A percentile compares a stretch with the other conserved stretches of the same genome.
Evolutionary conservation across 1,140 invertebrate species (phyloP).

Genomic region (Tachypleus tridentatus): DNA sequence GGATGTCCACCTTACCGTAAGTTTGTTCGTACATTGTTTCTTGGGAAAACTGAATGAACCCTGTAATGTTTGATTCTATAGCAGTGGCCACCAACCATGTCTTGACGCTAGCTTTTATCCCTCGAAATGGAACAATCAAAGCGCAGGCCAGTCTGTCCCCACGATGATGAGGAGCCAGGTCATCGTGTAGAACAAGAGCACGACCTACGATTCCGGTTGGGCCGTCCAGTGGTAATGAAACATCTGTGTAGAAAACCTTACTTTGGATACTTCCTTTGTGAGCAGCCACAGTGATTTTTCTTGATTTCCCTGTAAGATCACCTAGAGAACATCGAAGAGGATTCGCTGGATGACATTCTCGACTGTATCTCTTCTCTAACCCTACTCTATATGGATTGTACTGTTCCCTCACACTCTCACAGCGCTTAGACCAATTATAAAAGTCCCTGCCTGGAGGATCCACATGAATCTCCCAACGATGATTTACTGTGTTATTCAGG

Average conservation of each 20-base stretch:
- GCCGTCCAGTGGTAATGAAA: conserved; percentile 60
- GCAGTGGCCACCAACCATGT: conserved; percentile 38
- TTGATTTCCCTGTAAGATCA: conserved; percentile 48
- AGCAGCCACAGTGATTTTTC: conserved; percentile 20
- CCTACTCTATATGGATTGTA: conserved; percentile 66
- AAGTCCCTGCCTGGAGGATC: conserved; percentile 62
- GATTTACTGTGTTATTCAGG: conserved; percentile 45
- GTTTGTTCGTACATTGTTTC: conserved; percentile 72
- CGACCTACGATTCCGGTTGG: conserved; percentile 44
- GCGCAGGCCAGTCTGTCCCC: conserved; percentile 79
- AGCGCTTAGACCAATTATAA: conserved; percentile 72
- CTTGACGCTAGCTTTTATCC: conserved; percentile 24
- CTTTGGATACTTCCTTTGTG: conserved; percentile 11
- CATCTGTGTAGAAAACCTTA: conserved; percentile 34
- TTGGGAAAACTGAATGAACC: conserved; percentile 43
- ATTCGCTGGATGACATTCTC: conserved; percentile 33
- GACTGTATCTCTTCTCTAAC: conserved; percentile 19
- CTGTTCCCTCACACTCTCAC: conserved; percentile 52
- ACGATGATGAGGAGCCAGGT: conserved; percentile 67
- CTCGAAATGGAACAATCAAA: conserved; percentile 31
- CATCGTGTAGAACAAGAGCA: conserved; percentile 68
- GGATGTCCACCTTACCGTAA: conserved; percentile 60
- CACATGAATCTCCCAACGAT: conserved; percentile 47
- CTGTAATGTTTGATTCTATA: conserved; percentile 42
- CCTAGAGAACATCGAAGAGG: conserved; percentile 39